phyloP scores from a whole-genome alignment of 2,797 vertebrate species.

The Jordanella pulchra region DNA sequence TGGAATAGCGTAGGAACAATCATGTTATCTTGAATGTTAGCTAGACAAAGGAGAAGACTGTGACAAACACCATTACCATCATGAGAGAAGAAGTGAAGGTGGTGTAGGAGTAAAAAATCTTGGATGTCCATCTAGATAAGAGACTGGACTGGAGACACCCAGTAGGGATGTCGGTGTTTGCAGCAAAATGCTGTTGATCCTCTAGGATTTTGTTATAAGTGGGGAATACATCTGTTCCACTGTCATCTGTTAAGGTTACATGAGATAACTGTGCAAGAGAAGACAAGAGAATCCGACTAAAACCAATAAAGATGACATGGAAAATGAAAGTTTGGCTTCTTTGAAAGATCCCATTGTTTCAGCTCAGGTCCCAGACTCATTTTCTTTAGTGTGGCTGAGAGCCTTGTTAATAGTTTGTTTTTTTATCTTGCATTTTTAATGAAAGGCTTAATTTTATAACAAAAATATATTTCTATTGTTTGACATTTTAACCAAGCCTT shows the following conservation, averaged over 20 bases:
- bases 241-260: not conserved
- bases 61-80: not conserved
- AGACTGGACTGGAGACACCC: not conserved
- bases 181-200: no score
- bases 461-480: no score
- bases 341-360: no score
- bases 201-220: not conserved
- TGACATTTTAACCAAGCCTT: no score
- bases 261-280: not conserved
- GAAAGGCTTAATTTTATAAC: no score
- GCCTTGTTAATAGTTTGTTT: no score
- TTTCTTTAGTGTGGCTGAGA: no score
- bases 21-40: not conserved
- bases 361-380: no score
- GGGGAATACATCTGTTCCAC: not conserved
- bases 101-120: not conserved
- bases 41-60: not conserved
- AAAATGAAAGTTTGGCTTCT: no score
- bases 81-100: not conserved
- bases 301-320: no score
- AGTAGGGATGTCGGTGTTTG: not conserved
- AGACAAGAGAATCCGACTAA: not conserved
- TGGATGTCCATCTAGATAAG: not conserved
- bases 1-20: not conserved
- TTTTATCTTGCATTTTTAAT: no score